Conservation (phyloP, 2,888 invertebrate species). For the Hesperia comma region DNA sequence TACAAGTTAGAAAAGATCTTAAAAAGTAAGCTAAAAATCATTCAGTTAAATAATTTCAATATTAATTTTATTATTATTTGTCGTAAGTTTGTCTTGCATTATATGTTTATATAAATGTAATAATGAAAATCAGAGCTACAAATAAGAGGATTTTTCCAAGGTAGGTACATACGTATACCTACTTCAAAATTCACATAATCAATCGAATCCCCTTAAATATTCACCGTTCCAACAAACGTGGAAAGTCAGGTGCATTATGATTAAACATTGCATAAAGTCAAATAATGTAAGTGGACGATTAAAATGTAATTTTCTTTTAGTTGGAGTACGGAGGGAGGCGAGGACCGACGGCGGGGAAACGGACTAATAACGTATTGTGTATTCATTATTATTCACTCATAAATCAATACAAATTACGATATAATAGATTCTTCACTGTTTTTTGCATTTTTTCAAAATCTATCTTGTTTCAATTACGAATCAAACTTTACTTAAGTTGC, state of each 20-base stretch:
- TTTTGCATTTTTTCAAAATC: background rate
- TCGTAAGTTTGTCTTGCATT: too few relatives aligned
- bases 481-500: too few relatives aligned
- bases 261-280: slow-evolving; percentile 53
- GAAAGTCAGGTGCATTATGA: slow-evolving; percentile 40
- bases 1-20: too few relatives aligned
- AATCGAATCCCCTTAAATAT: background rate
- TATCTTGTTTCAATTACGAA: background rate
- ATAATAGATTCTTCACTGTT: background rate
- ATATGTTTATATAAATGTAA: too few relatives aligned
- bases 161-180: too few relatives aligned
- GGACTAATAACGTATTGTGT: slow-evolving; percentile 7
- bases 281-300: slow-evolving; percentile 61
- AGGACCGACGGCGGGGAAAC: background rate
- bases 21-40: too few relatives aligned
- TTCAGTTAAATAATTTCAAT: too few relatives aligned
- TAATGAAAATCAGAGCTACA: too few relatives aligned
- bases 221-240: slow-evolving; percentile 22
- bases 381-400: slow-evolving; percentile 12
- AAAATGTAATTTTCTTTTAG: slow-evolving; percentile 54
- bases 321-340: slow-evolving; percentile 32
- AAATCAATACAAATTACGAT: background rate
- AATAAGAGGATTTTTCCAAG: too few relatives aligned
- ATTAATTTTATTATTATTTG: too few relatives aligned
- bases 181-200: too few relatives aligned